Base-by-base conservation (phyloP, 2,888 invertebrate species). In the Drosophila nr. perissopoda region DNA sequence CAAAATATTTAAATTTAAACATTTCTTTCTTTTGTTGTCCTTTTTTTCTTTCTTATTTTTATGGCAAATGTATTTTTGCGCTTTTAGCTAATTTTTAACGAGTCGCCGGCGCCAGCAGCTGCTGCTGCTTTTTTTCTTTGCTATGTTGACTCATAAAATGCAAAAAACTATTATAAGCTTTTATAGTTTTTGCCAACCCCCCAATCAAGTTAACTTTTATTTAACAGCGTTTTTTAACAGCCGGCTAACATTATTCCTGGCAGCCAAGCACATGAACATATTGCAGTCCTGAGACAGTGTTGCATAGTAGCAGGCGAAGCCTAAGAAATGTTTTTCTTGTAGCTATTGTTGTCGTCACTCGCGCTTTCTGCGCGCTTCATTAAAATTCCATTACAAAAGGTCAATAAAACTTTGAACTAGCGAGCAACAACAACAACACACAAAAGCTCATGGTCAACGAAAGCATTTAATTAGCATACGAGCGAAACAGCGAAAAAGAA, bases 381-480 rank as follows among this genome's bases (percentile, higher is more conserved):
- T 70, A 63, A 75, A 78, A 80, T 78, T 78, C 78, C 83, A 72
- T 79, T 83, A 69, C 74, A 88, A 81, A 79, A 84, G 87, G 85
- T 89, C 87, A 85, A 89, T 85, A 85, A 89, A 85, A 85, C 89
- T 58, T 72, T 77, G 72, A 83, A 71, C 78, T 85, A 67, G 62
- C 49, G 51, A 54, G 38, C 57, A 60, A 42, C 60, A 82, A 52
- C 60, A 81, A 58, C 60, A 61, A 54, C 52, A 67, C 25, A 51
- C 40, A 63, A 73, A 85, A 86, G 81, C 90, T 87, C 90, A 87
- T 87, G 86, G 86, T 87, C 90, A 87, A 88, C 81, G 89, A 86
- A 90, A 90, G 89, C 87, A 86, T 86, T 87, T 83, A 90, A 87
- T 87, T 87, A 87, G 79, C 90, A 87, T 87, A 85, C 63, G 72